Conservation (phyloP, 2,797 vertebrate species). For the Lagorchestes hirsutus region DNA sequence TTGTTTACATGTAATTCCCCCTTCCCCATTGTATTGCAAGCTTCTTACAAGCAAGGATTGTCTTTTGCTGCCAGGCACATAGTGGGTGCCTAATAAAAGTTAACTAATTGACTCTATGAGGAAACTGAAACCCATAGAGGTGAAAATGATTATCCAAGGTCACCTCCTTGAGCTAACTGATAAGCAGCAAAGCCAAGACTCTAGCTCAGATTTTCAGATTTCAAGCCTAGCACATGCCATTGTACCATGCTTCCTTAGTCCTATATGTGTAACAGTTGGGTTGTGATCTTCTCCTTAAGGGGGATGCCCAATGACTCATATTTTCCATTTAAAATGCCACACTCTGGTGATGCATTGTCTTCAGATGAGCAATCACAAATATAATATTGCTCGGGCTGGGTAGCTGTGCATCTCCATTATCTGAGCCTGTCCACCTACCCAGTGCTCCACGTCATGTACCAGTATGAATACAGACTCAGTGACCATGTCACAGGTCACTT, state of each 20-base stretch:
- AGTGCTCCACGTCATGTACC: background rate
- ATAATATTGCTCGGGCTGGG: background rate
- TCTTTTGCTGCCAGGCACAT: background rate
- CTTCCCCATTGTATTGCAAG: too few relatives aligned
- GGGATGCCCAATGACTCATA: background rate
- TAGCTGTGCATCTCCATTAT: background rate
- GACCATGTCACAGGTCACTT: background rate
- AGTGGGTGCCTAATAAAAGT: background rate
- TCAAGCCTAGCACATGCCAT: background rate
- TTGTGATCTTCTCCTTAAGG: background rate
- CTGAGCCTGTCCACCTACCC: background rate
- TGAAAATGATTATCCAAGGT: background rate
- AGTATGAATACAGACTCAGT: background rate
- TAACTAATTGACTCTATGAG: background rate
- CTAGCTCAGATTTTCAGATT: background rate
- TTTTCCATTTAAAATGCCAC: background rate
- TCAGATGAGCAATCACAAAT: background rate
- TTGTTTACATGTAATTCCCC: background rate
- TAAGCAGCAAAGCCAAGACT: background rate
- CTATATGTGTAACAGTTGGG: background rate
- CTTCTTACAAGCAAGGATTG: too few relatives aligned
- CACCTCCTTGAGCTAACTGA: background rate
- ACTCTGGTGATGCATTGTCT: background rate
- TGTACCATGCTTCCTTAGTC: background rate
- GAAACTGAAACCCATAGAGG: background rate